Percentiles rank a stretch among this genome's conserved stretches.
These are phyloP conservation scores for Neosilurus mollespiculum DNA, from an alignment of 2,797 vertebrate species.

Conservation along the genomic window DNA sequence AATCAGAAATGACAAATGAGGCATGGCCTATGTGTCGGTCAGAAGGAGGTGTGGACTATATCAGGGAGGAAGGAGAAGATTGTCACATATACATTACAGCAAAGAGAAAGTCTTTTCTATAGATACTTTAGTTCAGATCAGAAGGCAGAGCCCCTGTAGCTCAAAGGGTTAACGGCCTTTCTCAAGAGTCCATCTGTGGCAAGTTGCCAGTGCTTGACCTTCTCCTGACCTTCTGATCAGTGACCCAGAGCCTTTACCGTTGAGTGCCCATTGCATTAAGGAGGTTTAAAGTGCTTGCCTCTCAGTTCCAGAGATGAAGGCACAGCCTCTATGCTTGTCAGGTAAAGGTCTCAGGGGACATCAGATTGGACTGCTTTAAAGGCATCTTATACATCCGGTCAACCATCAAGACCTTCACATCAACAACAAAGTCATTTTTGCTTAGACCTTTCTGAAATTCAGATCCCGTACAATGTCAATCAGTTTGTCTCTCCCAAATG, in stretches of 20 bases:
- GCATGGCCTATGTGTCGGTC: fast-evolving
- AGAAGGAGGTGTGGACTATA: background rate
- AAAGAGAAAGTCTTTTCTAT: too few species aligned
- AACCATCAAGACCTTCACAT: background rate
- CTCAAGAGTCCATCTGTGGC: too few species aligned
- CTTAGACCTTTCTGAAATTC: background rate
- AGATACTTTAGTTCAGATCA: too few species aligned
- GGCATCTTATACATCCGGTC: background rate
- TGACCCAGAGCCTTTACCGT: too few species aligned
- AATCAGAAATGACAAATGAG: background rate
- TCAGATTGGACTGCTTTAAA: background rate
- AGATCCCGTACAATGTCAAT: background rate
- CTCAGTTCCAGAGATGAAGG: background rate
- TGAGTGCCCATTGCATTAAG: too few species aligned
- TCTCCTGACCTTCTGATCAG: too few species aligned
- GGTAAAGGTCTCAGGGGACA: background rate
- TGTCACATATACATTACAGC: too few species aligned
- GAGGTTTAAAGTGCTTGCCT: background rate
- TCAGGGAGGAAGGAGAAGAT: background rate
- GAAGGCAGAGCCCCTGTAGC: too few species aligned
- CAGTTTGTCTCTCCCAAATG: too few species aligned
- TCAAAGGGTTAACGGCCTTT: too few species aligned
- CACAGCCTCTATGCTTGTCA: background rate
- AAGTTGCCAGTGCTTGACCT: too few species aligned
- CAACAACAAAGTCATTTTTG: background rate